These are phyloP conservation scores for Oscheius sp. DNA, from an alignment of 1,140 invertebrate genomes.

Conservation along the genomic window DNA sequence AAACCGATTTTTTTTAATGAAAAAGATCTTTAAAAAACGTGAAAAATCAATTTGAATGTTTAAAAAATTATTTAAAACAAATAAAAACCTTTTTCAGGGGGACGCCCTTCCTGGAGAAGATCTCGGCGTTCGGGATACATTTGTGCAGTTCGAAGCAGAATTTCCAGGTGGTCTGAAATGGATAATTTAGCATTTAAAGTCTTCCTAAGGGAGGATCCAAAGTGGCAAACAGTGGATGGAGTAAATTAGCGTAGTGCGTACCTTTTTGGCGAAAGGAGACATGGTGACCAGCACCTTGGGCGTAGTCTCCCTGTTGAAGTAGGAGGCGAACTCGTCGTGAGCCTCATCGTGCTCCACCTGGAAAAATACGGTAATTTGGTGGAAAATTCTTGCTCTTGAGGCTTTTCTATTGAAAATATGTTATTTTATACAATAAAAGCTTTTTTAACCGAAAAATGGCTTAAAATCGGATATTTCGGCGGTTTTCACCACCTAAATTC, in stretches of 20 bases:
- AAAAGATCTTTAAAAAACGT: too few relatives aligned
- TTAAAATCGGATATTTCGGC: slow-evolving; percentile 7
- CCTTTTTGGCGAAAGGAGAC: slow-evolving; percentile 80
- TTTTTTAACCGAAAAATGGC: background rate
- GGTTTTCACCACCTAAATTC: background rate
- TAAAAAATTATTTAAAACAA: too few relatives aligned
- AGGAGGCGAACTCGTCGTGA: slow-evolving; percentile 81
- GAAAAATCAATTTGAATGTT: too few relatives aligned
- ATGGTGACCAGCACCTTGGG: slow-evolving; percentile 94
- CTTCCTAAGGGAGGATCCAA: background rate
- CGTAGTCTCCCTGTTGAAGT: slow-evolving; percentile 79
- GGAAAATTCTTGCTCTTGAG: background rate
- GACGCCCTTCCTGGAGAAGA: slow-evolving; percentile 76
- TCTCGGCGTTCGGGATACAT: slow-evolving; percentile 84
- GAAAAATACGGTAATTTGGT: background rate
- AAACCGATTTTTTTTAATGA: too few relatives aligned
- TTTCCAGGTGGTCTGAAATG: slow-evolving; percentile 76
- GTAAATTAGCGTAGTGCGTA: slow-evolving; percentile 56
- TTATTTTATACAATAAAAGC: slow-evolving; percentile 26
- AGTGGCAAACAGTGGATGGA: background rate
- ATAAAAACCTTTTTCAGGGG: slow-evolving; percentile 88
- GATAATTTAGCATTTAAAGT: background rate
- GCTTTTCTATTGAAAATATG: background rate
- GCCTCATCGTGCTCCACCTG: slow-evolving; percentile 71
- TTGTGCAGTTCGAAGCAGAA: slow-evolving; percentile 85